Evolutionary conservation across 2,113 vertebrate species (phyloP), one percentile per base, ranked within the genome.

Genomic region (Okapia johnstoni): DNA sequence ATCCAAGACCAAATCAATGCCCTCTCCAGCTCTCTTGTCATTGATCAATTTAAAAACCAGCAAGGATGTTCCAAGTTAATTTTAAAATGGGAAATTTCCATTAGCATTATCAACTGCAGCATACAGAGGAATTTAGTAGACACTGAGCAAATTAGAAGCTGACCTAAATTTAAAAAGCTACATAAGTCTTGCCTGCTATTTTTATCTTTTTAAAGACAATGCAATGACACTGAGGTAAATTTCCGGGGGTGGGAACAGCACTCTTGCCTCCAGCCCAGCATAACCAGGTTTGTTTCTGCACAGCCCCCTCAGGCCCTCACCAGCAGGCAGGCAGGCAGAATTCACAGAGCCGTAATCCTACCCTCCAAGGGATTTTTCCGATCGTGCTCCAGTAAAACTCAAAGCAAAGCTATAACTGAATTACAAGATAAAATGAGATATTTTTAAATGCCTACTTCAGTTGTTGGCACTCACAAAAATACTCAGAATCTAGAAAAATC

Each of bases 91-190:
- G 84, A 96, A 94, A 54, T 93, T 97, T 95, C 96, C 96, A 96
- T 93, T 81, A 88, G 81, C 90, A 43, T 84, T 43, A 55, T 87
- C 60, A 93, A 55, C 50, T 70, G 60, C 77, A 28, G 90, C 30
- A 2, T 60, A 81, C 76, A 48, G 85, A 66, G 46, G 95, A 85
- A 88, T 85, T 95, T 46, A 86, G 95, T 15, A 97, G 93, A 95
- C 57, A 63, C 86, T 25, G 84, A 87, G 87, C 60, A 94, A 97
- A 97, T 93, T 93, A 95, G 90, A 92, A 96, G 93, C 94, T 97
- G 94, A 66, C 90, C 96, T 97, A 97, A 96, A 97, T 96, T 97
- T 92, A 50, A 93, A 93, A 93, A 95, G 94, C 94, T 33, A 79
- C 48, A 5, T 86, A 95, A 95, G 77, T 79, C 86, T 88, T 55